Evolutionary conservation across 2,797 vertebrate genomes (phyloP).

Genomic region (Myripristis murdjan): DNA sequence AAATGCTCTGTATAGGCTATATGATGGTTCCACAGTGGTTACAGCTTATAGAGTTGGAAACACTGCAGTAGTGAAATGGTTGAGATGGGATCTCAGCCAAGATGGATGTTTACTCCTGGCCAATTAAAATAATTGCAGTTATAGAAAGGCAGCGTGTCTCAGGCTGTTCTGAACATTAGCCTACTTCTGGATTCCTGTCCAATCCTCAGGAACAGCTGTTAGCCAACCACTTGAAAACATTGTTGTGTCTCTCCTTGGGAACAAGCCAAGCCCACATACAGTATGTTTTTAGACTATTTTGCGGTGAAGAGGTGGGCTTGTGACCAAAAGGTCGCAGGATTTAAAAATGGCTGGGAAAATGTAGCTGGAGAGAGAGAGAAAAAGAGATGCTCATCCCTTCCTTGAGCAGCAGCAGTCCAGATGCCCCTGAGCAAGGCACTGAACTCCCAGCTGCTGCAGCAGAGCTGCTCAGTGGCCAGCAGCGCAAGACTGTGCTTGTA

Average conservation of each 20-base stretch:
- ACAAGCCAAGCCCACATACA: slow-evolving; percentile 17
- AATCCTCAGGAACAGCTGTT: slow-evolving; percentile 20
- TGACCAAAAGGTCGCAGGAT: background rate
- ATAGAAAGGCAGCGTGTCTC: slow-evolving; percentile 15
- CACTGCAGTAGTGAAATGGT: slow-evolving; percentile 25
- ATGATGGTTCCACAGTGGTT: slow-evolving; percentile 13
- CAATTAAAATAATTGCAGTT: slow-evolving; percentile 60
- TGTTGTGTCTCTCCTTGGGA: slow-evolving; percentile 22
- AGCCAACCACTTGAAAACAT: slow-evolving; percentile 10
- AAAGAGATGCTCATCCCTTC: no score
- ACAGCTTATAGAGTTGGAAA: slow-evolving; percentile 46
- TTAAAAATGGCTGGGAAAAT: background rate
- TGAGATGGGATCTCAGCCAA: slow-evolving; percentile 37
- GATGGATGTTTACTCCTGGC: slow-evolving; percentile 40
- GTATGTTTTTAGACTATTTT: slow-evolving; percentile 11
- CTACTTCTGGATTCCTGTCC: slow-evolving; percentile 32
- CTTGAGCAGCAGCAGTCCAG: background rate
- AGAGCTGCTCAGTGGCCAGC: slow-evolving; percentile 14
- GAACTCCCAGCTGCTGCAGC: background rate
- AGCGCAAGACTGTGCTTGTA: no score
- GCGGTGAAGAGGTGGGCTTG: slow-evolving; percentile 2
- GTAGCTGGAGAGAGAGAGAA: background rate
- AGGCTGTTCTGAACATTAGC: slow-evolving; percentile 28
- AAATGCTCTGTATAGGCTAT: slow-evolving; percentile 31
- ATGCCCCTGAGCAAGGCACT: slow-evolving; percentile 23